Evolutionary conservation across 2,113 vertebrate species (phyloP).

Genomic region (Tragelaphus imberbis): DNA sequence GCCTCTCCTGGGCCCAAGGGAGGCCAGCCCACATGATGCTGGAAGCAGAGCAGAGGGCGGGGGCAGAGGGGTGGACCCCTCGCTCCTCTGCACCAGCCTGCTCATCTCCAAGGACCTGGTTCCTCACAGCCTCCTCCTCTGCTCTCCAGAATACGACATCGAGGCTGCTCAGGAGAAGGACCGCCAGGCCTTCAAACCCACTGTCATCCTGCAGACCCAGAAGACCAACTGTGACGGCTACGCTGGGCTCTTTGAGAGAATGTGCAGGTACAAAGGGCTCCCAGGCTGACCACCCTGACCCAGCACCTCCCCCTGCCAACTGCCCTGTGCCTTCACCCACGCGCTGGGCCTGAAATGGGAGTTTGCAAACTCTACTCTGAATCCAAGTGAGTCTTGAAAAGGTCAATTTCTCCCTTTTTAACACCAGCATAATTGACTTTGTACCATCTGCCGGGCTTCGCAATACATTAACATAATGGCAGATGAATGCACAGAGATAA

Average conservation of each 20-base stretch:
- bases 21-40: not conserved
- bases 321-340: constrained; percentile 25
- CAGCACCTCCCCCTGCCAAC: not conserved
- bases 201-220: constrained; percentile 78
- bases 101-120: not conserved
- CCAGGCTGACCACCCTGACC: accelerated
- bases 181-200: constrained; percentile 69
- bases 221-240: constrained; percentile 87
- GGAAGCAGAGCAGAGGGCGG: not conserved
- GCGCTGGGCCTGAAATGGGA: constrained; percentile 40
- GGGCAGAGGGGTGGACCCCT: not conserved
- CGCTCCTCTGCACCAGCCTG: not conserved
- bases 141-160: constrained; percentile 81
- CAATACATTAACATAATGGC: constrained; percentile 82
- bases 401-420: constrained; percentile 76
- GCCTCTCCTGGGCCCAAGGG: not conserved
- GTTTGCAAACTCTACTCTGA: constrained; percentile 74
- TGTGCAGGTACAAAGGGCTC: constrained; percentile 84
- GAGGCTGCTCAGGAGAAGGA: constrained; percentile 80
- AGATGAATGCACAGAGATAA: constrained; percentile 80
- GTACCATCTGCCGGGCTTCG: constrained; percentile 82
- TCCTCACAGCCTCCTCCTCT: not conserved
- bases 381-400: constrained; percentile 78
- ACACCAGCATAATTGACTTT: constrained; percentile 78
- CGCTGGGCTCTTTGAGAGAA: constrained; percentile 81